These are phyloP conservation scores for Morus bassanus DNA, from an alignment of 2,797 vertebrate species.

Conservation along the genomic window DNA sequence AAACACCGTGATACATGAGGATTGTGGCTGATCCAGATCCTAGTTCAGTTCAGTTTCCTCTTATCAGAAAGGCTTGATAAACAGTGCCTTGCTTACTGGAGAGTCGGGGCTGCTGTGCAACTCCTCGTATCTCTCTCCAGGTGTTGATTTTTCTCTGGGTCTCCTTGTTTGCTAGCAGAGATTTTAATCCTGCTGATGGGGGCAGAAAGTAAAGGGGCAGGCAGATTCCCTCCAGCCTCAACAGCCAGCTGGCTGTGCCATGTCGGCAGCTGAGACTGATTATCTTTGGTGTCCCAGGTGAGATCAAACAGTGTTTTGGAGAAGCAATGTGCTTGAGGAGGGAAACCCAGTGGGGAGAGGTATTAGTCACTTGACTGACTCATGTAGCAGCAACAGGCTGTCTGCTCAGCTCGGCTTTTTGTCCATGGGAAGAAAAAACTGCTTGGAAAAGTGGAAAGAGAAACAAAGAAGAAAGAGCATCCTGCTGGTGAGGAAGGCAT, in stretches of 20 bases:
- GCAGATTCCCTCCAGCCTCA: neutral
- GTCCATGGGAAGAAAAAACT: neutral
- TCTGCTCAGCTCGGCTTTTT: neutral
- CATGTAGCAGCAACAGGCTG: constrained; percentile 3
- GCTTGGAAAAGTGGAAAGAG: neutral
- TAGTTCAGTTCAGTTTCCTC: neutral
- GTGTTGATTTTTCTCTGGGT: neutral
- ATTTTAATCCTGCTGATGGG: neutral
- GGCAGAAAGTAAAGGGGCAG: neutral
- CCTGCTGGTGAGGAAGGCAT: neutral
- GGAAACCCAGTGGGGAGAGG: neutral
- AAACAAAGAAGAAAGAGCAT: neutral
- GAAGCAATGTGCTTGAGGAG: neutral
- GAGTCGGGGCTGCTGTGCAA: neutral
- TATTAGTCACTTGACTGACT: constrained; percentile 46
- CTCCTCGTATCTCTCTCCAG: neutral
- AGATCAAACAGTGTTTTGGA: neutral
- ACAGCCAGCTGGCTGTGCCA: neutral
- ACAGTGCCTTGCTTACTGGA: neutral
- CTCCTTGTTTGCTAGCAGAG: neutral
- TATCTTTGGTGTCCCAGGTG: neutral
- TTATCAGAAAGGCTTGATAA: neutral
- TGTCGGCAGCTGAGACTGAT: neutral
- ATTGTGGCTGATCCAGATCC: neutral
- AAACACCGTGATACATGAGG: fast-evolving